These are phyloP conservation scores for Lucilia cuprina DNA, from an alignment of 1,140 invertebrate species.

Conservation along the genomic window DNA sequence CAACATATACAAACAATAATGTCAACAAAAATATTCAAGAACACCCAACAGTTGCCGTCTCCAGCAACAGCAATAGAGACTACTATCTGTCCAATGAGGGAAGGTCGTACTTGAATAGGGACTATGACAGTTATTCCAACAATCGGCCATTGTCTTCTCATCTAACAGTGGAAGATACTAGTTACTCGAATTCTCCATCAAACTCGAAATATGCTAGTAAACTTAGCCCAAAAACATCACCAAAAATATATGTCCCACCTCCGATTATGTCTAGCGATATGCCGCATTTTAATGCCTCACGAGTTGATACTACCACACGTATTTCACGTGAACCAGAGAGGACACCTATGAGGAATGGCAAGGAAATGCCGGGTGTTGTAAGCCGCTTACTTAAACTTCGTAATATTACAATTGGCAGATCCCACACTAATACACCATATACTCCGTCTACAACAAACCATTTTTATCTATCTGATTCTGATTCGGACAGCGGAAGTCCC, in stretches of 20 bases:
- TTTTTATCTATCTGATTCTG: slow-evolving; percentile 38
- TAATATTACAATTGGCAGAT: slow-evolving; percentile 36
- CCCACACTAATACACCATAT: background rate
- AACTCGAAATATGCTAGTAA: background rate
- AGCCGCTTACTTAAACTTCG: slow-evolving; percentile 40
- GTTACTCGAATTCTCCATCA: background rate
- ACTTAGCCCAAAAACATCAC: slow-evolving; percentile 16
- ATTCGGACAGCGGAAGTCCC: slow-evolving; percentile 43
- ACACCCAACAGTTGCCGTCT: background rate
- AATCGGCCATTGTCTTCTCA: background rate
- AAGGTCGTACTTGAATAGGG: background rate
- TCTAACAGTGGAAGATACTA: background rate
- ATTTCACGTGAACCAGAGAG: slow-evolving; percentile 45
- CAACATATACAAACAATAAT: background rate
- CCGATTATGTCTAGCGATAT: slow-evolving; percentile 48
- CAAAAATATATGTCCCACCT: slow-evolving; percentile 54
- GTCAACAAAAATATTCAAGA: background rate
- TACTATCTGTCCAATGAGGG: background rate
- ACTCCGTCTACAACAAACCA: slow-evolving; percentile 32
- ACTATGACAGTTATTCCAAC: background rate
- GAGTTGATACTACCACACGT: background rate
- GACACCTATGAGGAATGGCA: slow-evolving; percentile 44
- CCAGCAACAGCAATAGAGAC: background rate
- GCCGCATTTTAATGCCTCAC: slow-evolving; percentile 39
- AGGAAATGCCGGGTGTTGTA: slow-evolving; percentile 38